A percentile compares a stretch with the other conserved stretches of the same genome.
These are phyloP conservation scores for Venturia canescens DNA, from an alignment of 1,140 invertebrate species.

Conservation along the genomic window DNA sequence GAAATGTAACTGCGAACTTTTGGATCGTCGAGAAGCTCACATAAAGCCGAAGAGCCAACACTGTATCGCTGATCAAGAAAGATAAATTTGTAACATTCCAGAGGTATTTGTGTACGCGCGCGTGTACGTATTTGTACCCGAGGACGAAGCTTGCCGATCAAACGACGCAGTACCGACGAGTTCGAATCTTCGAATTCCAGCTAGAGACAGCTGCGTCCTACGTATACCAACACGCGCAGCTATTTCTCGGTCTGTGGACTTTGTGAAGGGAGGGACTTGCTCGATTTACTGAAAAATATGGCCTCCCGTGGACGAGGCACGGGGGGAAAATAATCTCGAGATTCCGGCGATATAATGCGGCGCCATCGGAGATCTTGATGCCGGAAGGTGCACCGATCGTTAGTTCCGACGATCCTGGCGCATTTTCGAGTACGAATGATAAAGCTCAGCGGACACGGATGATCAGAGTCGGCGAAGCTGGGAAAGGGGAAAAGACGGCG, in stretches of 20 bases:
- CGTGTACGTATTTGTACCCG: not conserved
- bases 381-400: too few relatives aligned
- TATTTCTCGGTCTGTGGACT: not conserved
- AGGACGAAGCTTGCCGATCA: not conserved
- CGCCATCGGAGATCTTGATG: too few relatives aligned
- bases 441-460: too few relatives aligned
- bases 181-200: not conserved
- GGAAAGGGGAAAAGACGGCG: too few relatives aligned
- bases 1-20: too few relatives aligned
- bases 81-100: not conserved
- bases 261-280: not conserved
- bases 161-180: not conserved
- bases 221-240: not conserved
- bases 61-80: too few relatives aligned
- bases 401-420: too few relatives aligned
- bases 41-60: too few relatives aligned
- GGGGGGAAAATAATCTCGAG: not conserved
- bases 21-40: too few relatives aligned
- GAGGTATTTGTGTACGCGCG: not conserved
- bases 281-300: not conserved
- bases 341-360: not conserved
- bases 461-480: too few relatives aligned
- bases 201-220: not conserved
- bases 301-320: not conserved
- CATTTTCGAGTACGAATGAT: too few relatives aligned